Percentiles rank a stretch among this genome's conserved stretches.
These are phyloP conservation scores for Antheraea pernyi DNA, from an alignment of 1,140 invertebrate species.

Conservation along the genomic window DNA sequence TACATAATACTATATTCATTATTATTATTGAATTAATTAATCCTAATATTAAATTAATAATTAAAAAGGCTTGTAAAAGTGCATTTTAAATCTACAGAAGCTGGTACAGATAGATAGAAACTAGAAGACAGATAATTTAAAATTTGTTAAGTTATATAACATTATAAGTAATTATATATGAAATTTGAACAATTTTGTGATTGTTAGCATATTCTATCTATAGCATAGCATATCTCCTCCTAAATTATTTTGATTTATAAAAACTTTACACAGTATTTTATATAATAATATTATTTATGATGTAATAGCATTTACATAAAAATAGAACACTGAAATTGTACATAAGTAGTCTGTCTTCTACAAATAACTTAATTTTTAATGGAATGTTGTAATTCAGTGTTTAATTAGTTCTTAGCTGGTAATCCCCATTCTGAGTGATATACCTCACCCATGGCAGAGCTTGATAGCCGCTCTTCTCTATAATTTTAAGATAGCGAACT, in stretches of 20 bases:
- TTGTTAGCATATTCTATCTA: no score
- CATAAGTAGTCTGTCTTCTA: not conserved
- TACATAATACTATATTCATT: slow-evolving; percentile 23
- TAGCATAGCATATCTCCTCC: no score
- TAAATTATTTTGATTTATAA: no score
- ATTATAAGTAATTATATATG: no score
- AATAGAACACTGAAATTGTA: not conserved
- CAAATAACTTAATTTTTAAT: not conserved
- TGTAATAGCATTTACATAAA: not conserved
- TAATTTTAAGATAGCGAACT: slow-evolving; percentile 99
- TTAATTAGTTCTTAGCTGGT: slow-evolving; percentile 97
- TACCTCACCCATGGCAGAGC: slow-evolving; percentile 99
- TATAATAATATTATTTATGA: no score
- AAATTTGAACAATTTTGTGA: no score
- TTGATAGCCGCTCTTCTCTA: slow-evolving; percentile 99
- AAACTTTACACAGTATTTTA: no score
- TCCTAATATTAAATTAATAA: slow-evolving; percentile 2
- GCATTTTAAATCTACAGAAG: slow-evolving; percentile 14
- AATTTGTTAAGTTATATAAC: not conserved
- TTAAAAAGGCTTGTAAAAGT: slow-evolving; percentile 14
- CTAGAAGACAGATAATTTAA: not conserved
- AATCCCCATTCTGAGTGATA: slow-evolving; percentile 99
- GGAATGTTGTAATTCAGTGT: slow-evolving; percentile 30
- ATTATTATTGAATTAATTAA: slow-evolving; percentile 16
- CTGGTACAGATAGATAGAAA: no score